Evolutionary conservation across 2,113 vertebrate species (phyloP), one percentile per base, ranked within the genome.

Genomic region (Plecturocebus donacophilus): DNA sequence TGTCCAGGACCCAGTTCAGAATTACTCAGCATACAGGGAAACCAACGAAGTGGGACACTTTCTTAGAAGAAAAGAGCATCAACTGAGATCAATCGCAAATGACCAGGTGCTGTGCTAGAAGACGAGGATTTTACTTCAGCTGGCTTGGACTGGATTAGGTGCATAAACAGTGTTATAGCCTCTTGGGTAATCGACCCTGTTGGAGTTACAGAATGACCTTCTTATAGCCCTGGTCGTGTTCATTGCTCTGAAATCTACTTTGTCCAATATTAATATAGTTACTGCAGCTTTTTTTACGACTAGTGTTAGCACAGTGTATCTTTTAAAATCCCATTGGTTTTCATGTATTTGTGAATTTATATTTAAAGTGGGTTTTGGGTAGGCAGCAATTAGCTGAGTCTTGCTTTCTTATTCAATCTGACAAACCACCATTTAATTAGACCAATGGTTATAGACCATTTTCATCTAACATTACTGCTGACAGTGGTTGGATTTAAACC

Each of bases 141-240:
- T 32, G 10, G 40, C 0, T 6, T 30, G 49, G 13, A 71, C 32
- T 27, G 6, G 11, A 80, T 25, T 27, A 25, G 13, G 81, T 32
- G 6, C 8, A 1, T 8, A 47, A 14, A 56, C 23, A 9, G n/a
- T 3, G 1, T 27, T 35, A 19, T 0, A 23, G 12, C n/a, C 45
- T 42, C 54, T 21, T 30, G 12, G 2, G 25, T 12, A 38, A 42
- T 35, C 4, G 32, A 5, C 45, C 23, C 4, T 6, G 45, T 64
- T 25, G 10, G 58, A 84, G 30, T 40, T 38, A n/a, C 16, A n/a
- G 8, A 6, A 16, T 20, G 30, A 68, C 23, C 45, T 54, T 68
- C 54, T 68, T 27, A 16, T 16, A 10, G 38, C 8, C 32, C 35
- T 19, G 54, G 20, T 66, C 8, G 11, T 32, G 17, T 66, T 27